These are phyloP conservation scores for Oreamnos americanus DNA, from an alignment of 2,113 vertebrate genomes.

Conservation along the genomic window DNA sequence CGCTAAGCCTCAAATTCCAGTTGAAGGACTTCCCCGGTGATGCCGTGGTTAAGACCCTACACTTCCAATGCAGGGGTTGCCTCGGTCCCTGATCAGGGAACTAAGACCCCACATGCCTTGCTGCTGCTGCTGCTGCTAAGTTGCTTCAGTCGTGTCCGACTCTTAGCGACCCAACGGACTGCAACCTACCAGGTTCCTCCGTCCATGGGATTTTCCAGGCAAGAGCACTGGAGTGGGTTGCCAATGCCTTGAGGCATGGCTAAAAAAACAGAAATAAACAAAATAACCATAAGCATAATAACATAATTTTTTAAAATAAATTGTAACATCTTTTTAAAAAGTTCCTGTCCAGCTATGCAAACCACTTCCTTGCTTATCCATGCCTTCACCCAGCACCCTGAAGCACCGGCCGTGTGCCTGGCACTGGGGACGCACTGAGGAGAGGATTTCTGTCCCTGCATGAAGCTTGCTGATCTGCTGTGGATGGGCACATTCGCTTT, in stretches of 20 bases:
- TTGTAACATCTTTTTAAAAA: background rate
- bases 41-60: background rate
- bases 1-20: background rate
- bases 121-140: background rate
- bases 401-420: background rate
- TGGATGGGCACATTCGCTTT: fast-evolving
- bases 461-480: fast-evolving
- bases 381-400: background rate
- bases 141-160: background rate
- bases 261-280: background rate
- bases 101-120: background rate
- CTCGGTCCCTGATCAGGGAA: background rate
- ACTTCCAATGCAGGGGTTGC: background rate
- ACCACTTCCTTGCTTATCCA: background rate
- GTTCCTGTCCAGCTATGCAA: background rate
- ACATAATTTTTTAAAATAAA: background rate
- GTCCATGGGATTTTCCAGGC: too few species aligned
- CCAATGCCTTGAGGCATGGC: background rate
- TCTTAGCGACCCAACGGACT: background rate
- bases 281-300: background rate
- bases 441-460: fast-evolving
- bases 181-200: background rate
- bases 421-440: background rate
- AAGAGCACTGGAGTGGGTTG: too few species aligned
- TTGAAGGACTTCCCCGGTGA: background rate